Evolutionary conservation across 2,888 invertebrate genomes (phyloP).

Genomic region (Drosophila diplacantha): DNA sequence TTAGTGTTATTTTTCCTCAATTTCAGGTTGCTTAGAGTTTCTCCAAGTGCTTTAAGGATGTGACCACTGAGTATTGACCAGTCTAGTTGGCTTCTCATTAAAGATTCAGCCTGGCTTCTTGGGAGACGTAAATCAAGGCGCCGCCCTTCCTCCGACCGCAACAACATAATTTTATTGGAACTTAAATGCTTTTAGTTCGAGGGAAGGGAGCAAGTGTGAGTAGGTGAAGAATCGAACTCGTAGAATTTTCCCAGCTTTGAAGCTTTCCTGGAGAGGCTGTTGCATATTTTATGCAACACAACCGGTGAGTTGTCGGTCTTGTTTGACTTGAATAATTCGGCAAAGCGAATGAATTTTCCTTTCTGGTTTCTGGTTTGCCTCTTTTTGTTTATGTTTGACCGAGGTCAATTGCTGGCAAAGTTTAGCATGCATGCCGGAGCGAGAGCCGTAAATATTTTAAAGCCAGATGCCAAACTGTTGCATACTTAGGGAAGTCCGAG

Average conservation of each 20-base stretch:
- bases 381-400: conserved; percentile 49
- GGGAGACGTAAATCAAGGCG: conserved; percentile 72
- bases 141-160: conserved; percentile 24
- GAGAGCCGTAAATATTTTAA: conserved; percentile 40
- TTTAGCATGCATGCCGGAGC: conserved; percentile 34
- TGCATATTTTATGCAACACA: conserved; percentile 64
- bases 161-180: conserved; percentile 67
- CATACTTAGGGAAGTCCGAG: conserved; percentile 32
- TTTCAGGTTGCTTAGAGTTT: background rate
- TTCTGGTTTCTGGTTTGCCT: conserved; percentile 22
- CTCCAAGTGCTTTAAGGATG: background rate
- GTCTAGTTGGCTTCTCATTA: conserved; percentile 64
- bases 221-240: conserved; percentile 31
- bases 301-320: conserved; percentile 50
- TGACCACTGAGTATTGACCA: conserved; percentile 35
- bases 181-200: conserved; percentile 36
- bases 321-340: conserved; percentile 53
- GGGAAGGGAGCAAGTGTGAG: background rate
- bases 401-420: conserved; percentile 45
- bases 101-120: conserved; percentile 72
- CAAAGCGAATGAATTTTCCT: conserved; percentile 59
- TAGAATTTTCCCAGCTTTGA: conserved; percentile 43
- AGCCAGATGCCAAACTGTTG: conserved; percentile 56
- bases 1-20: background rate
- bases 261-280: conserved; percentile 34